Conservation (phyloP, 2,113 vertebrate species). For the Chloropsis cyanopogon region DNA sequence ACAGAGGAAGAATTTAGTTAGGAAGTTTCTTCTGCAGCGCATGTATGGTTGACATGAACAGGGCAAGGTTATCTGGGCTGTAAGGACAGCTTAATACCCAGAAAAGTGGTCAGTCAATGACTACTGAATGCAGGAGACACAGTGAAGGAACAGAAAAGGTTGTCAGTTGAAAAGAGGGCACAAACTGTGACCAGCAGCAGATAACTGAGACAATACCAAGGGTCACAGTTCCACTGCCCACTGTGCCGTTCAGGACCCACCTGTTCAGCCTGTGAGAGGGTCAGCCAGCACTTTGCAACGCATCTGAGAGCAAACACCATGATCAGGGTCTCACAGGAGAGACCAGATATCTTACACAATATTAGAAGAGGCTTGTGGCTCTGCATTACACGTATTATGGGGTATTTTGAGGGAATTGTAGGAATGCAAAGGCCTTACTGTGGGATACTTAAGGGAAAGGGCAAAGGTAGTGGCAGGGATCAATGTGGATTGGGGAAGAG, state of each 20-base stretch:
- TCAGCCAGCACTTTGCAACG: background rate
- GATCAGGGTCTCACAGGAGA: background rate
- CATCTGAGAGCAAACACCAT: background rate
- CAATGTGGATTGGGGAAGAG: background rate
- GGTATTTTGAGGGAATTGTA: background rate
- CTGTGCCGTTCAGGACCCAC: background rate
- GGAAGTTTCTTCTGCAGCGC: background rate
- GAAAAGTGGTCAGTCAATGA: background rate
- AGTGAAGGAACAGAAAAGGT: background rate
- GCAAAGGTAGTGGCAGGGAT: background rate
- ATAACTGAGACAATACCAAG: background rate
- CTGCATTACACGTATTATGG: no score
- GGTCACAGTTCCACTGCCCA: background rate
- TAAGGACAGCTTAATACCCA: background rate
- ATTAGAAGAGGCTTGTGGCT: background rate
- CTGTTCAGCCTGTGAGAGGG: background rate
- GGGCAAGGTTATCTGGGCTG: background rate
- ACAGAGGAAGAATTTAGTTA: background rate
- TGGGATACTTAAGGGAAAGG: background rate
- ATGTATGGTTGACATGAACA: background rate
- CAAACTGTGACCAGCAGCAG: background rate
- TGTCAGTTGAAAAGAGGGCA: background rate
- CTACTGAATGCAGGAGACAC: background rate
- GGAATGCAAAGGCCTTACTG: background rate
- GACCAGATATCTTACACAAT: background rate